Percentiles rank a stretch among this genome's conserved stretches.
Evolutionary conservation across 2,113 vertebrate species (phyloP).

Genomic region (Castor canadensis): DNA sequence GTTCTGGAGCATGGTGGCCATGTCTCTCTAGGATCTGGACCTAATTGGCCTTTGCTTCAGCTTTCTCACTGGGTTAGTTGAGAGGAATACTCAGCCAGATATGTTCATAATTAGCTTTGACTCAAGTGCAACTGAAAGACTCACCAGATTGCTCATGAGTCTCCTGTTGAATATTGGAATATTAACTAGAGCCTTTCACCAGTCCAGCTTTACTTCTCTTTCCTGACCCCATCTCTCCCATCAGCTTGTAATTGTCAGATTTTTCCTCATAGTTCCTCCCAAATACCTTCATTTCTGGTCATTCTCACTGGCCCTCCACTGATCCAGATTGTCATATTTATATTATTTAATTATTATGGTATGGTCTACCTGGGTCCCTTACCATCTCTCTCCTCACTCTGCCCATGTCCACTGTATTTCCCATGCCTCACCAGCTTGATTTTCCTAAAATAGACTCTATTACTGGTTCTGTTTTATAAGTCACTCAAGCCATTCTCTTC

Average conservation of each 20-base stretch:
- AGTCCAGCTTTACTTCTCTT: neutral
- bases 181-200: neutral
- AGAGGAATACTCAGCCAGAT: conserved; percentile 22
- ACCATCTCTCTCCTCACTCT: neutral
- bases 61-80: neutral
- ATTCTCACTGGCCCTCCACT: neutral
- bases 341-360: neutral
- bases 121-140: conserved; percentile 1
- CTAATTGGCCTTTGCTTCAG: neutral
- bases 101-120: conserved; percentile 26
- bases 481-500: neutral
- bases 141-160: neutral
- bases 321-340: neutral
- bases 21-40: neutral
- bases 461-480: neutral
- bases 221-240: neutral
- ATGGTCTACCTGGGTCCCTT: neutral
- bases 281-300: neutral
- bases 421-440: neutral
- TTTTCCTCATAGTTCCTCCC: neutral
- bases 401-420: neutral
- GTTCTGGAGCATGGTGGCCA: neutral
- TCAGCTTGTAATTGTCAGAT: neutral
- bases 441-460: neutral
- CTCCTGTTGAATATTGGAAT: neutral